phyloP scores from a whole-genome alignment of 1,140 invertebrate species.

The Chrysopa pallens region DNA sequence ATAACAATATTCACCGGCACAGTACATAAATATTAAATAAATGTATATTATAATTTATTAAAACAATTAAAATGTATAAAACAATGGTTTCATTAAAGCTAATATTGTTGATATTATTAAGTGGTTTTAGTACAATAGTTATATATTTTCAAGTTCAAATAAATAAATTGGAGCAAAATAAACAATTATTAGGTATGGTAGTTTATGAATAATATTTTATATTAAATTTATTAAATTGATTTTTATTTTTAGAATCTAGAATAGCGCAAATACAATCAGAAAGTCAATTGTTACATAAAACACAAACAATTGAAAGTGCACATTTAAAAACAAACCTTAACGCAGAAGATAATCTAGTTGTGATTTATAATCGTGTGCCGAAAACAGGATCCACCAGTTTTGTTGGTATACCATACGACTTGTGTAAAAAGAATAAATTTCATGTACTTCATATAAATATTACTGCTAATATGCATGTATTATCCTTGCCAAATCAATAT shows the following conservation, averaged over 20 bases:
- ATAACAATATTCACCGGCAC: too few relatives aligned
- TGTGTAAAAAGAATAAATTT: slow-evolving; percentile 83
- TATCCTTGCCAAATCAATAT: slow-evolving; percentile 77
- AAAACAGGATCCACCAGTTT: slow-evolving; percentile 99
- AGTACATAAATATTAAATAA: too few relatives aligned
- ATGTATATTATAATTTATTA: too few relatives aligned
- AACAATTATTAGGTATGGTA: neutral
- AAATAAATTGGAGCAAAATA: neutral
- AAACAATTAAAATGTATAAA: too few relatives aligned
- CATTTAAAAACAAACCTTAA: neutral
- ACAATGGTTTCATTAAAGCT: neutral
- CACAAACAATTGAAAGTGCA: neutral
- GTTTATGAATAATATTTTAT: too few relatives aligned
- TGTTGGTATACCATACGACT: slow-evolving; percentile 90
- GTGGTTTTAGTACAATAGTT: neutral
- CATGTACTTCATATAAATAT: slow-evolving; percentile 94
- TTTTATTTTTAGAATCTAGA: neutral
- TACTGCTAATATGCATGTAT: slow-evolving; percentile 83
- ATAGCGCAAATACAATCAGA: neutral
- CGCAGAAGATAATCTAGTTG: slow-evolving; percentile 42
- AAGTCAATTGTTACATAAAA: neutral
- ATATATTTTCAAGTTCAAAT: neutral
- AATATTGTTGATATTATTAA: neutral
- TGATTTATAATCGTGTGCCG: slow-evolving; percentile 93
- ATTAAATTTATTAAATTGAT: neutral